These are phyloP conservation scores for Dorcus hopei DNA, from an alignment of 2,888 invertebrate genomes.

Conservation along the genomic window DNA sequence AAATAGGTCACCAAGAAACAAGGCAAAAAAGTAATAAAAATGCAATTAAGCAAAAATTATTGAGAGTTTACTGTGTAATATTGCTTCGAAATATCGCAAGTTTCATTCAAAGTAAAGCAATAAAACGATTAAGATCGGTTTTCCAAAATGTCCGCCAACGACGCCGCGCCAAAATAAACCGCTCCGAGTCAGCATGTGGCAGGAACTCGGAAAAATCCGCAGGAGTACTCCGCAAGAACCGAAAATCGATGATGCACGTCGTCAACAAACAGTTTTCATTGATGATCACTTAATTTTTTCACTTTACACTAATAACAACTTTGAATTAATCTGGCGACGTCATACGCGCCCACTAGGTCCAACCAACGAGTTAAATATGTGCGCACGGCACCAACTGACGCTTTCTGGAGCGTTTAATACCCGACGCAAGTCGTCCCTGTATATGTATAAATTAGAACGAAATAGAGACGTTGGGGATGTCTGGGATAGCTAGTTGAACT, in stretches of 20 bases:
- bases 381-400: slow-evolving; percentile 29
- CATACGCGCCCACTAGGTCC: neutral
- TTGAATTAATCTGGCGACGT: slow-evolving; percentile 4
- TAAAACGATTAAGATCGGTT: neutral
- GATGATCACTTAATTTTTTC: neutral
- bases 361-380: slow-evolving; percentile 22
- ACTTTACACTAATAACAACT: neutral
- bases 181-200: slow-evolving; percentile 1
- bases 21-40: too few relatives aligned
- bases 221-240: slow-evolving; percentile 10
- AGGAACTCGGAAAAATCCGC: slow-evolving; percentile 2
- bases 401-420: slow-evolving; percentile 7
- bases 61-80: too few relatives aligned
- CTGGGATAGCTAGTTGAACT: neutral
- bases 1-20: too few relatives aligned
- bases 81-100: too few relatives aligned
- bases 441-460: neutral
- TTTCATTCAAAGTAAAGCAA: too few relatives aligned
- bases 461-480: neutral
- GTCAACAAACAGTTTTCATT: neutral
- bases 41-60: too few relatives aligned
- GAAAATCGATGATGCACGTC: neutral
- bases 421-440: slow-evolving; percentile 18
- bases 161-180: slow-evolving; percentile 12
- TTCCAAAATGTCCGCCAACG: slow-evolving; percentile 13